Evolutionary conservation across 1,140 invertebrate species (phyloP), one percentile per base, ranked within the genome.

Genomic region (Drosophila guanche): DNA sequence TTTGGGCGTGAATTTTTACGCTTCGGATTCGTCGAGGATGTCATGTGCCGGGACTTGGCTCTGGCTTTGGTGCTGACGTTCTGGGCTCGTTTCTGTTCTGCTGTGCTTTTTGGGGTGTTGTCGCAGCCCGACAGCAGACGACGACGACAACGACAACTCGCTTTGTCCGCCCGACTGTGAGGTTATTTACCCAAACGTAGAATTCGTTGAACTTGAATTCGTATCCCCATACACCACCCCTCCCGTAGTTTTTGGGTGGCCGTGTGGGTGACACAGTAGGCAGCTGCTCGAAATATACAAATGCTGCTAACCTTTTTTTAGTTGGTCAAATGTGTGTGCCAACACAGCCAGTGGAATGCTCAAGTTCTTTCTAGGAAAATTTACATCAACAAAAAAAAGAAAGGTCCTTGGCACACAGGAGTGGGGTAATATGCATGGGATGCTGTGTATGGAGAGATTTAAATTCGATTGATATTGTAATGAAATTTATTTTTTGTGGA

Each of bases 201-300:
- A 81, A 85, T 88, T 70, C 81, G 83, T 85, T 88, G 81, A 85
- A 85, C 81, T 88, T 85, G 73, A 88, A 88, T 77, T 86, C 77
- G 66, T 80, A 77, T 73, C 46, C 48, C 62, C 47, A 47, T 20
- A 20, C 27, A 14, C 48, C 43, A 5, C 42, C 27, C 33, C 40
- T 1, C 66, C 37, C 23, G 2, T 10, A 6, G 1, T 20, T 37
- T 20, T 29, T 5, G 37, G 12, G 37, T 29, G 48, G 62, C 42
- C 47, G 62, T 46, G 33, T 10, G 33, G 33, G 33, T 37, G 33
- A 37, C 33, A 47, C 20, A 23, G 6, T 5, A 8, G 68, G 59
- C 59, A 65, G 65, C 74, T 76, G 65, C 40, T 46, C 46, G 25
- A 56, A 68, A 46, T 68, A 48, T 68, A 51, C 43, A 69, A 67